Percentiles rank a stretch among this genome's conserved stretches.
Conservation (phyloP, 1,140 invertebrate genomes). For the Pseudomyrmex dendroicus region DNA sequence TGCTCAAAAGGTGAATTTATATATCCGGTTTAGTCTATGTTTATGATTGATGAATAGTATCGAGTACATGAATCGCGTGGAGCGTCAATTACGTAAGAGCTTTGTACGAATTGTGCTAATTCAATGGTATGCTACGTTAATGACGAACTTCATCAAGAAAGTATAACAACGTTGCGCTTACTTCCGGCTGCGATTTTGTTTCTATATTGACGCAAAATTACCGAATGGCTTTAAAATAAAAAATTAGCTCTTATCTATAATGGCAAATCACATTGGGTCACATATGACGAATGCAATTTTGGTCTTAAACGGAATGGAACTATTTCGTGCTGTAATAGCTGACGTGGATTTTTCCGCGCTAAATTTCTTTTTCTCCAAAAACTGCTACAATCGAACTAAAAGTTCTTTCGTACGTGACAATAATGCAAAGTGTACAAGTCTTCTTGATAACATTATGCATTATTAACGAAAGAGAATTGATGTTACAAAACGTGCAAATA, state of each 20-base stretch:
- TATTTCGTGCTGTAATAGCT: slow-evolving; percentile 56
- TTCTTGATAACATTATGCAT: slow-evolving; percentile 13
- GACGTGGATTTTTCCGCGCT: slow-evolving; percentile 19
- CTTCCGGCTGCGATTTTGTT: slow-evolving; percentile 7
- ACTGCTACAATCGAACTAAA: slow-evolving; percentile 48
- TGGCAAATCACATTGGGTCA: slow-evolving; percentile 1
- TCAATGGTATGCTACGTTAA: slow-evolving; percentile 5
- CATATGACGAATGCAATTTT: slow-evolving; percentile 54
- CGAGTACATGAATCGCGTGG: no score
- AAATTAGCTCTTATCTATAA: slow-evolving; percentile 27
- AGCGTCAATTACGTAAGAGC: slow-evolving; percentile 1
- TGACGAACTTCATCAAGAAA: slow-evolving; percentile 7
- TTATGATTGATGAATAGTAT: background rate
- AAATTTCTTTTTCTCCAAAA: slow-evolving; percentile 47
- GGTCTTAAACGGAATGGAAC: slow-evolving; percentile 24
- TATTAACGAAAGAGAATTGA: background rate
- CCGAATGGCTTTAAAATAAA: background rate
- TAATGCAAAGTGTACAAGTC: slow-evolving; percentile 33
- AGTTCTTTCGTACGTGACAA: slow-evolving; percentile 42
- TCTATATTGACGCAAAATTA: background rate
- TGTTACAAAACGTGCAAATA: background rate
- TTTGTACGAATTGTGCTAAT: slow-evolving; percentile 6
- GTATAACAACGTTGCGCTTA: background rate
- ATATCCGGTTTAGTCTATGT: background rate
- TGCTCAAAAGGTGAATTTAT: background rate